Conservation (phyloP, 2,888 invertebrate genomes). For the Phanerotoma sp. region DNA sequence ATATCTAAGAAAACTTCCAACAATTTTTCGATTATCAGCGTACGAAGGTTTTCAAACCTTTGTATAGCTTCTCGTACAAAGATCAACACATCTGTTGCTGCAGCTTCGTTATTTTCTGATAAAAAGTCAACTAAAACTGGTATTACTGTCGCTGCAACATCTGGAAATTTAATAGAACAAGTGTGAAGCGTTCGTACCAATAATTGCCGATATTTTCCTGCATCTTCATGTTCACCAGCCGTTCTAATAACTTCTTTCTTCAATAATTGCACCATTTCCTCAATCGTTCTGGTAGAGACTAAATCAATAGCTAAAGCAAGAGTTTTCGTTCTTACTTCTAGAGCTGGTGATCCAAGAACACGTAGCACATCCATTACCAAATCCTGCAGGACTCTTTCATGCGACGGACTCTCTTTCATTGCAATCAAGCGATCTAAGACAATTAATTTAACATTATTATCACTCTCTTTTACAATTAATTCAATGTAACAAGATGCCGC, state of each 20-base stretch:
- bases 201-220: slow-evolving; percentile 92
- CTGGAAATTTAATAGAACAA: slow-evolving; percentile 93
- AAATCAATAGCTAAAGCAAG: slow-evolving; percentile 83
- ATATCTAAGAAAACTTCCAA: slow-evolving; percentile 73
- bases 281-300: slow-evolving; percentile 88
- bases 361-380: slow-evolving; percentile 97
- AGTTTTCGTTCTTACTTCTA: slow-evolving; percentile 91
- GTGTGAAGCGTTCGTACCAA: slow-evolving; percentile 93
- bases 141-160: slow-evolving; percentile 90
- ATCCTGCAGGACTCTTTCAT: slow-evolving; percentile 84
- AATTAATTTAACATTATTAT: slow-evolving; percentile 99
- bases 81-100: slow-evolving; percentile 90
- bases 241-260: slow-evolving; percentile 94
- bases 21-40: slow-evolving; percentile 73
- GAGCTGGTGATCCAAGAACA: slow-evolving; percentile 81
- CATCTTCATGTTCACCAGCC: slow-evolving; percentile 90
- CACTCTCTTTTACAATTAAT: slow-evolving; percentile 98
- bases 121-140: slow-evolving; percentile 94
- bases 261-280: slow-evolving; percentile 90
- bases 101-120: slow-evolving; percentile 83
- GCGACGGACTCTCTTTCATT: slow-evolving; percentile 78
- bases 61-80: slow-evolving; percentile 97
- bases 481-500: slow-evolving; percentile 99
- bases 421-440: slow-evolving; percentile 91
- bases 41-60: slow-evolving; percentile 79